These are phyloP conservation scores for Rhimphoctona megacephalus DNA, from an alignment of 2,888 invertebrate species.

Conservation along the genomic window DNA sequence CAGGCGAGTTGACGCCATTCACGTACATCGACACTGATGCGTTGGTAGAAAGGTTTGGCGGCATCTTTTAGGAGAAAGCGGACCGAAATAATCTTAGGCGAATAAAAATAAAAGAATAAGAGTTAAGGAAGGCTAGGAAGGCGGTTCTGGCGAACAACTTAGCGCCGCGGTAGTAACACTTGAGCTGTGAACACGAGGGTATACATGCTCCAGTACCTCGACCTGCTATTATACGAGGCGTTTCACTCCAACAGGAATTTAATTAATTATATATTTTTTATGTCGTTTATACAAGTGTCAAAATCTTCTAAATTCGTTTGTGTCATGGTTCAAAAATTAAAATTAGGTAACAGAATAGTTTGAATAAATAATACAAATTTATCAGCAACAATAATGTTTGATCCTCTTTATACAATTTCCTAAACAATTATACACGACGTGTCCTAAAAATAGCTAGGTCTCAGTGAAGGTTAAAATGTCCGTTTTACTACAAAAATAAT, in stretches of 20 bases:
- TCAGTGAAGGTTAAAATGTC: neutral
- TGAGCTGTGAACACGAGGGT: slow-evolving; percentile 19
- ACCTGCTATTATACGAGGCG: neutral
- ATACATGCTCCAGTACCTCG: slow-evolving; percentile 15
- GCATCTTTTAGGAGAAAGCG: slow-evolving; percentile 80
- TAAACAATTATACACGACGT: neutral
- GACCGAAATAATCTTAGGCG: slow-evolving; percentile 78
- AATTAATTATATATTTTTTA: neutral
- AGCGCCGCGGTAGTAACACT: slow-evolving; percentile 47
- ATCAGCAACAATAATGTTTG: neutral
- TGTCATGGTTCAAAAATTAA: neutral
- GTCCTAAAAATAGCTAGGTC: neutral
- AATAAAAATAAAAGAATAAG: slow-evolving; percentile 41
- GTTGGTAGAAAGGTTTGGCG: slow-evolving; percentile 53
- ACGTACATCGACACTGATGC: slow-evolving; percentile 18
- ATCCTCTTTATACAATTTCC: neutral
- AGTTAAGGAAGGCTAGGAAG: slow-evolving; percentile 18
- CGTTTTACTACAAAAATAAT: neutral
- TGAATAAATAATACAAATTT: neutral
- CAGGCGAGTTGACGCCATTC: slow-evolving; percentile 6
- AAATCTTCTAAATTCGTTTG: neutral
- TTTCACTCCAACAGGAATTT: slow-evolving; percentile 9
- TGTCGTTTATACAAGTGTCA: neutral
- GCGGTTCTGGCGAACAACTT: slow-evolving; percentile 25
- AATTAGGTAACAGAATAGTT: neutral